A percentile compares a stretch with the other conserved stretches of the same genome.
phyloP scores from a whole-genome alignment of 2,113 vertebrate species.

The Puma concolor region DNA sequence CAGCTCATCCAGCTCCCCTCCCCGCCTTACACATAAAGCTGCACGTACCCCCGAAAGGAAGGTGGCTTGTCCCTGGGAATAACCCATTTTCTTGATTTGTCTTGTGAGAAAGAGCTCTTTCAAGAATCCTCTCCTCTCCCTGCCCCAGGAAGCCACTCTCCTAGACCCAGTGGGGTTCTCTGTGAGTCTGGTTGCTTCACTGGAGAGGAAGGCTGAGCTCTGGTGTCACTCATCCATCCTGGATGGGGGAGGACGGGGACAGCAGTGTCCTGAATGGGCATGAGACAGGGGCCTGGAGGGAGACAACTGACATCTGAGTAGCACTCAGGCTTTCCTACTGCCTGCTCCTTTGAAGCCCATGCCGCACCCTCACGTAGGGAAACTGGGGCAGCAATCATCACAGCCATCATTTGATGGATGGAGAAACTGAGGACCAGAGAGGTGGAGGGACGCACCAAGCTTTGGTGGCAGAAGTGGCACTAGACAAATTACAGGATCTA shows the following conservation, averaged over 20 bases:
- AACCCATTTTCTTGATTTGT: background rate
- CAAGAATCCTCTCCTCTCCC: background rate
- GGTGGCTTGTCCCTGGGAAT: background rate
- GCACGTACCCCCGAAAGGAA: background rate
- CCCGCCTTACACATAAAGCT: background rate
- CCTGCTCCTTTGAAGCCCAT: too few relatives aligned
- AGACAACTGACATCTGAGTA: background rate
- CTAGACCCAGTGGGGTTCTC: background rate
- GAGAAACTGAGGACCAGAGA: background rate
- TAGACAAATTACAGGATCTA: background rate
- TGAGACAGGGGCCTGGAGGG: background rate
- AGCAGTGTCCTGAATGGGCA: background rate
- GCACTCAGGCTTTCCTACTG: background rate
- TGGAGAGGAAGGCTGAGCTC: background rate
- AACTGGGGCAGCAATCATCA: background rate
- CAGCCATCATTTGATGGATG: background rate
- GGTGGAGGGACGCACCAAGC: background rate
- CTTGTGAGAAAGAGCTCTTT: background rate
- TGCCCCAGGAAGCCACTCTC: background rate
- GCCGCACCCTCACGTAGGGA: background rate
- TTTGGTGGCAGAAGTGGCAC: background rate
- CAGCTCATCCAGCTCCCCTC: background rate
- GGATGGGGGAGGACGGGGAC: accelerated
- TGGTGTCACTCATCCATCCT: too few relatives aligned
- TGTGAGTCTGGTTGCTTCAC: background rate